These are phyloP conservation scores for Sminthurides aquaticus DNA, from an alignment of 2,888 invertebrate species.

Conservation along the genomic window DNA sequence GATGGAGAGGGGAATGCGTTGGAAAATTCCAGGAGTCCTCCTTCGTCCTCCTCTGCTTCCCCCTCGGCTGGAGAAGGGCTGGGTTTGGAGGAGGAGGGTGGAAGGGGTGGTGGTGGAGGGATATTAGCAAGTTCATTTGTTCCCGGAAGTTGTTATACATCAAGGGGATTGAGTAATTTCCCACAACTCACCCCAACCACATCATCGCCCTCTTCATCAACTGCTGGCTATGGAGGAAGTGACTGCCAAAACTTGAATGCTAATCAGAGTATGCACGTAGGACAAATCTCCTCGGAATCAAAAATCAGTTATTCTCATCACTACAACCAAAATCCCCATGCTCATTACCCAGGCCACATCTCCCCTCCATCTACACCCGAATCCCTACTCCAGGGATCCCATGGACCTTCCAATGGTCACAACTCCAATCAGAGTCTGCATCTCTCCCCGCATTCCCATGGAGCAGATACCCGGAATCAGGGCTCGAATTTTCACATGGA, in stretches of 20 bases:
- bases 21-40: neutral
- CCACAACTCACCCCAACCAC: slow-evolving; percentile 7
- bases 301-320: slow-evolving; percentile 5
- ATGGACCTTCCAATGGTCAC: neutral
- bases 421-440: neutral
- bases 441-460: neutral
- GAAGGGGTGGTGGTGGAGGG: neutral
- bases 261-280: neutral
- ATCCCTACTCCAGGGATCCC: slow-evolving; percentile 29
- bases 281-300: neutral
- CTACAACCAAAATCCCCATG: slow-evolving; percentile 11
- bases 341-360: slow-evolving; percentile 38
- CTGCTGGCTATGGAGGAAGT: slow-evolving; percentile 22
- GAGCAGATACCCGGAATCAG: slow-evolving; percentile 17
- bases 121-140: slow-evolving; percentile 24
- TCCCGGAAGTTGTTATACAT: slow-evolving; percentile 23
- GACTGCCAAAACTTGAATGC: slow-evolving; percentile 15
- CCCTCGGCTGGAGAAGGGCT: neutral
- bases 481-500: slow-evolving; percentile 26
- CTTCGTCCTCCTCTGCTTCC: neutral
- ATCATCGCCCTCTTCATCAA: neutral
- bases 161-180: slow-evolving; percentile 23
- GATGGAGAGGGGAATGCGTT: slow-evolving; percentile 21
- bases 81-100: too few species aligned
- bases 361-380: slow-evolving; percentile 42